Conservation (phyloP, 1,140 invertebrate genomes). For the Sycobia sp. region DNA sequence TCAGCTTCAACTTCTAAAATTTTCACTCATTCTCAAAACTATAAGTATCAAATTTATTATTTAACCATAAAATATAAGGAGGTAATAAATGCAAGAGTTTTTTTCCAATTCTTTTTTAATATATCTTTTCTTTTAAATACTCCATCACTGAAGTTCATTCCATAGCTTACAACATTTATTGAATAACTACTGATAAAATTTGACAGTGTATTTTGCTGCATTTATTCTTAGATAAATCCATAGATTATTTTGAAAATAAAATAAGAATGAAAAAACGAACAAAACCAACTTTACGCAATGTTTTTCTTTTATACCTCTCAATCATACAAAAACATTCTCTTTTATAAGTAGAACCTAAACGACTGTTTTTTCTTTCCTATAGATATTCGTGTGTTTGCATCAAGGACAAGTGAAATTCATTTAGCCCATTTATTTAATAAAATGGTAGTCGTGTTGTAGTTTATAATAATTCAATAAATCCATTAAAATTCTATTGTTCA, state of each 20-base stretch:
- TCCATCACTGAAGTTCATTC: slow-evolving; percentile 23
- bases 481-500: slow-evolving; percentile 17
- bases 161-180: slow-evolving; percentile 28
- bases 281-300: slow-evolving; percentile 21
- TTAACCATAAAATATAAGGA: slow-evolving; percentile 11
- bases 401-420: slow-evolving; percentile 10
- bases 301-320: slow-evolving; percentile 18
- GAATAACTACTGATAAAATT: slow-evolving; percentile 21
- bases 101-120: slow-evolving; percentile 18
- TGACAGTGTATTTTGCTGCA: slow-evolving; percentile 8
- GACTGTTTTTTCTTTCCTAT: slow-evolving; percentile 1
- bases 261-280: slow-evolving; percentile 26
- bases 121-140: background rate
- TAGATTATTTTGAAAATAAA: background rate
- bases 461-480: slow-evolving; percentile 6
- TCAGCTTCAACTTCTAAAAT: background rate
- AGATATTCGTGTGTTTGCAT: slow-evolving; percentile 9
- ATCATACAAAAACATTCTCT: slow-evolving; percentile 13
- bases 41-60: background rate
- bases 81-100: slow-evolving; percentile 24
- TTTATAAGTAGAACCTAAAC: slow-evolving; percentile 14
- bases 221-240: background rate
- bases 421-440: slow-evolving; percentile 6
- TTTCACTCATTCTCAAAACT: slow-evolving; percentile 1
- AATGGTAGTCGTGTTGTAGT: slow-evolving; percentile 7